phyloP scores from a whole-genome alignment of 64 coral and sea anemone species.

The Montipora efflorescens region DNA sequence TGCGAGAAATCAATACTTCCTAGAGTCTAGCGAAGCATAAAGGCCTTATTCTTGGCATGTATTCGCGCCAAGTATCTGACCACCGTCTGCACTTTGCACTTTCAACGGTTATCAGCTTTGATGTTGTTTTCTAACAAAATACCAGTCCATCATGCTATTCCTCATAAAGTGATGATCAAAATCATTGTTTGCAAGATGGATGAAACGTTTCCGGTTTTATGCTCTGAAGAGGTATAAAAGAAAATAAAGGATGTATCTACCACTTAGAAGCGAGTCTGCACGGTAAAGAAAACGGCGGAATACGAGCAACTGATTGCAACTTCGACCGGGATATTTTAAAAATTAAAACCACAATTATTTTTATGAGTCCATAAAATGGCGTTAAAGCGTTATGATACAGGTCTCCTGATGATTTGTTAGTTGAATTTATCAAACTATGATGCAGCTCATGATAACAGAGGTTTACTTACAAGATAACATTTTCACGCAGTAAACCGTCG shows the following conservation, averaged over 20 bases:
- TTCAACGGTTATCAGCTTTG: not conserved
- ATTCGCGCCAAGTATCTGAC: too few relatives aligned
- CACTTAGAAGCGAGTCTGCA: not conserved
- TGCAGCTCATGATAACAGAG: not conserved
- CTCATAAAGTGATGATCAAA: not conserved
- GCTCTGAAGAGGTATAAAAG: not conserved
- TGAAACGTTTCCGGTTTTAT: constrained; percentile 6
- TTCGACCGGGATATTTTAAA: too few relatives aligned
- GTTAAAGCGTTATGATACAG: not conserved
- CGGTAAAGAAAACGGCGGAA: not conserved
- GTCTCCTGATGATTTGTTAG: constrained; percentile 9
- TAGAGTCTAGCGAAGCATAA: too few relatives aligned
- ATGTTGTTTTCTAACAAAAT: constrained; percentile 24
- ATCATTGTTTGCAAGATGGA: constrained; percentile 1
- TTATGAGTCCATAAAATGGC: not conserved
- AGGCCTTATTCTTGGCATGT: too few relatives aligned
- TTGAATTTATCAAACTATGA: not conserved
- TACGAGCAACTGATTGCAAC: not conserved
- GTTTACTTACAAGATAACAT: not conserved
- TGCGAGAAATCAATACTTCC: too few relatives aligned
- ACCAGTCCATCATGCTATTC: not conserved
- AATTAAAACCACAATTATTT: not conserved
- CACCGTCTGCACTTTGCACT: not conserved
- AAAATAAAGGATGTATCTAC: not conserved
- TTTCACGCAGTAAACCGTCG: not conserved